Conservation (phyloP, 1,140 invertebrate species). For the Caenorhabditis brenneri region DNA sequence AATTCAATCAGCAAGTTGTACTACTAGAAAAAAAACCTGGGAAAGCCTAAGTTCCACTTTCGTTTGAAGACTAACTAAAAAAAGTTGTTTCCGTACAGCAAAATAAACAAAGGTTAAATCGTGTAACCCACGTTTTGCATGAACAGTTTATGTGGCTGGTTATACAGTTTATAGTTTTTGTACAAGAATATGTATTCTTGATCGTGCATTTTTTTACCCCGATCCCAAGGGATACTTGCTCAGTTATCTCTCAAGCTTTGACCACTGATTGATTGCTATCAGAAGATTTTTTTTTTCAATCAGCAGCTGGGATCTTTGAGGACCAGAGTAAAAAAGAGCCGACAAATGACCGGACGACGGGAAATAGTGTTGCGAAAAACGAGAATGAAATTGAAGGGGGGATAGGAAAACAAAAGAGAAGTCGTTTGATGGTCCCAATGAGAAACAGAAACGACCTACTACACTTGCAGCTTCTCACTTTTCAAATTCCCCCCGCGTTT, state of each 20-base stretch:
- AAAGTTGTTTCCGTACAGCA: no score
- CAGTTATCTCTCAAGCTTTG: not conserved
- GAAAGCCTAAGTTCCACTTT: no score
- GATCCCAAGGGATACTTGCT: not conserved
- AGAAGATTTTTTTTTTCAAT: not conserved
- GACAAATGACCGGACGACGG: not conserved
- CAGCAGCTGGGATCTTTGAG: not conserved
- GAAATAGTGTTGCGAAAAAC: conserved; percentile 20
- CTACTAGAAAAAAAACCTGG: no score
- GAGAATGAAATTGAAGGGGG: conserved; percentile 3
- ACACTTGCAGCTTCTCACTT: conserved; percentile 43
- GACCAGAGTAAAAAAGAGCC: not conserved
- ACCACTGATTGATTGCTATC: not conserved
- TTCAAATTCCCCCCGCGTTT: conserved; percentile 25
- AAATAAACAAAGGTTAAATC: not conserved
- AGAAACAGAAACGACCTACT: conserved; percentile 42
- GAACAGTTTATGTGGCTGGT: not conserved
- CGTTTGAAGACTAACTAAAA: no score
- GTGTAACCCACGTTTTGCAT: not conserved
- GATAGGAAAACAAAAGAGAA: conserved; percentile 34
- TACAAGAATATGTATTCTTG: not conserved
- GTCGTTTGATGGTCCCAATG: conserved; percentile 41
- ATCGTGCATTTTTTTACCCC: not conserved
- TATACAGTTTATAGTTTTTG: not conserved
- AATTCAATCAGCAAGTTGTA: no score